phyloP scores from a whole-genome alignment of 2,113 vertebrate genomes.

The Phrynosoma platyrhinos region DNA sequence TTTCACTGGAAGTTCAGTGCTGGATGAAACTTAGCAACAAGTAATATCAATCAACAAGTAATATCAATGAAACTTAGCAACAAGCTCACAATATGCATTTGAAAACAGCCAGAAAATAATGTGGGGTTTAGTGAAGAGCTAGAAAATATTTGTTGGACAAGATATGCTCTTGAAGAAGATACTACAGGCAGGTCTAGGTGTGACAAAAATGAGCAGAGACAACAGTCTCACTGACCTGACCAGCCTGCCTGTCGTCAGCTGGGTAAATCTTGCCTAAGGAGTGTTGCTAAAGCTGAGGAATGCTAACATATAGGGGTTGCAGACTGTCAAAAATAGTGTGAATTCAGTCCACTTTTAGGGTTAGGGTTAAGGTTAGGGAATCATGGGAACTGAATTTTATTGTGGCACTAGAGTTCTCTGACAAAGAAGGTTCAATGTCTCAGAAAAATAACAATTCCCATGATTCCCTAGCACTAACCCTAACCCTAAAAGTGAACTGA shows the following conservation, averaged over 20 bases:
- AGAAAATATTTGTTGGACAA: not conserved
- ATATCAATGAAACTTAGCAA: not conserved
- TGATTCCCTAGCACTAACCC: no score
- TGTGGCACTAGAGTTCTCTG: no score
- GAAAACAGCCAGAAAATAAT: not conserved
- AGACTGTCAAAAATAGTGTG: no score
- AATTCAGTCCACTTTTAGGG: no score
- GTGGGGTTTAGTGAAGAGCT: not conserved
- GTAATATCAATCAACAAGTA: not conserved
- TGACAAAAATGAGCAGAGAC: no score
- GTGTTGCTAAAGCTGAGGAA: not conserved
- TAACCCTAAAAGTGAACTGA: no score
- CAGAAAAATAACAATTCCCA: no score
- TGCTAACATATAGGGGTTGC: no score
- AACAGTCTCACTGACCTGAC: no score
- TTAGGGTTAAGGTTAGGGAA: no score
- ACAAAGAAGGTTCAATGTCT: no score
- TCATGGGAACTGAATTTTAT: no score
- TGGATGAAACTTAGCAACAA: constrained; percentile 9
- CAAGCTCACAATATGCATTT: not conserved
- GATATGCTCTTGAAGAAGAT: not conserved
- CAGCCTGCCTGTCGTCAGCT: not conserved
- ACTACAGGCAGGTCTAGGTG: not conserved
- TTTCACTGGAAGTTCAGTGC: not conserved
- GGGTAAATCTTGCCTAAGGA: not conserved